Conservation (phyloP, 1,140 invertebrate genomes). For the Coboldia fuscipes region DNA sequence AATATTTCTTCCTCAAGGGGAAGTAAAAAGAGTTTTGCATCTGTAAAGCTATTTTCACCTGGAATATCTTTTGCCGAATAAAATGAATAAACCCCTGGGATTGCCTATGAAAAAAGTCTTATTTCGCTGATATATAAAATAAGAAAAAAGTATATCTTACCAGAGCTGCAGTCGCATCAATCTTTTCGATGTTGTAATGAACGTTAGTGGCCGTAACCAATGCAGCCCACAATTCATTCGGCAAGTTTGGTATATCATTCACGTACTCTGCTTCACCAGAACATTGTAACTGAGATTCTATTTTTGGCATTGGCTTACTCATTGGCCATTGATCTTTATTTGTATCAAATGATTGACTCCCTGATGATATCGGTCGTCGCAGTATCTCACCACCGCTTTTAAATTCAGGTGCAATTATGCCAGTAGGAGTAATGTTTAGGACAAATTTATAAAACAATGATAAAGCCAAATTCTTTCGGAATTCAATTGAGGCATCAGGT, state of each 20-base stretch:
- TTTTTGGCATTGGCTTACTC: conserved; percentile 51
- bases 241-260: conserved; percentile 32
- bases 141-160: neutral
- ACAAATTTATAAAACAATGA: conserved; percentile 53
- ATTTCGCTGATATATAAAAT: too few relatives aligned
- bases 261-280: conserved; percentile 53
- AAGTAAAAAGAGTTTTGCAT: too few relatives aligned
- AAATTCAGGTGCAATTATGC: conserved; percentile 17
- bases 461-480: conserved; percentile 34
- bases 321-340: conserved; percentile 55
- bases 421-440: conserved; percentile 21
- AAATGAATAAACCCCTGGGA: conserved; percentile 47
- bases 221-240: conserved; percentile 35
- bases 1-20: too few relatives aligned
- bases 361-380: conserved; percentile 39
- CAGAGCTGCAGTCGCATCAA: conserved; percentile 33
- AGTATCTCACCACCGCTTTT: conserved; percentile 33
- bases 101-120: conserved; percentile 13
- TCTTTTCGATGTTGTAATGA: conserved; percentile 28
- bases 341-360: conserved; percentile 47
- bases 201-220: conserved; percentile 34
- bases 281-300: conserved; percentile 52
- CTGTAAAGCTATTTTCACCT: conserved; percentile 37
- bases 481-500: conserved; percentile 39
- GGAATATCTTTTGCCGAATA: conserved; percentile 52